These are phyloP conservation scores for Drosophila siamana DNA, from an alignment of 2,888 invertebrate species.

Conservation along the genomic window DNA sequence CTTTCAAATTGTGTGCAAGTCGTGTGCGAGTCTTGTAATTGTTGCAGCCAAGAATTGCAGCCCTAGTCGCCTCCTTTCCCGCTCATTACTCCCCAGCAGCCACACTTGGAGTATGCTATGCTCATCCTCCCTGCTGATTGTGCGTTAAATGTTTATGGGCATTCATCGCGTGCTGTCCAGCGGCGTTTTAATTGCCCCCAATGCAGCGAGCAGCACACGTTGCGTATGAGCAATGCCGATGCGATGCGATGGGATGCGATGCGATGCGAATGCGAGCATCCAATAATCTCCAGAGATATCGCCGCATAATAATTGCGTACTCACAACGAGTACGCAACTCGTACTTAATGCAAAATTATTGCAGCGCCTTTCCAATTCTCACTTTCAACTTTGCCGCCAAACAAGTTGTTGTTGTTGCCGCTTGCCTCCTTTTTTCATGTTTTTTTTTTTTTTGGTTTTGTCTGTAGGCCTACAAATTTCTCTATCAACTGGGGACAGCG, in stretches of 20 bases:
- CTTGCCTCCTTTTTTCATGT: slow-evolving; percentile 7
- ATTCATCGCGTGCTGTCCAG: slow-evolving; percentile 78
- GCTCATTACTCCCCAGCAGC: background rate
- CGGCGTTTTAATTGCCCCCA: slow-evolving; percentile 76
- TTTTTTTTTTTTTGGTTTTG: slow-evolving; percentile 28
- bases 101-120: no score
- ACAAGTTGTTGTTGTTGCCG: slow-evolving; percentile 24
- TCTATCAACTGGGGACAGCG: slow-evolving; percentile 40
- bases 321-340: slow-evolving; percentile 29
- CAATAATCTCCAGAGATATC: slow-evolving; percentile 76
- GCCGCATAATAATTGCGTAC: slow-evolving; percentile 77
- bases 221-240: slow-evolving; percentile 68
- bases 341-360: slow-evolving; percentile 82
- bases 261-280: slow-evolving; percentile 51
- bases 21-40: slow-evolving; percentile 58
- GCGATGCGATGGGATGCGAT: background rate
- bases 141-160: slow-evolving; percentile 81
- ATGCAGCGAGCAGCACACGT: slow-evolving; percentile 38
- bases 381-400: slow-evolving; percentile 69
- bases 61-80: slow-evolving; percentile 14
- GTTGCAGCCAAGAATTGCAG: slow-evolving; percentile 50
- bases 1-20: slow-evolving; percentile 49
- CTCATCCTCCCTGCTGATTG: slow-evolving; percentile 67
- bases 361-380: slow-evolving; percentile 77
- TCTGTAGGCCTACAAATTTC: slow-evolving; percentile 66